Evolutionary conservation across 64 coral and sea anemone genomes (phyloP).

Genomic region (Catalaphyllia jardinei): DNA sequence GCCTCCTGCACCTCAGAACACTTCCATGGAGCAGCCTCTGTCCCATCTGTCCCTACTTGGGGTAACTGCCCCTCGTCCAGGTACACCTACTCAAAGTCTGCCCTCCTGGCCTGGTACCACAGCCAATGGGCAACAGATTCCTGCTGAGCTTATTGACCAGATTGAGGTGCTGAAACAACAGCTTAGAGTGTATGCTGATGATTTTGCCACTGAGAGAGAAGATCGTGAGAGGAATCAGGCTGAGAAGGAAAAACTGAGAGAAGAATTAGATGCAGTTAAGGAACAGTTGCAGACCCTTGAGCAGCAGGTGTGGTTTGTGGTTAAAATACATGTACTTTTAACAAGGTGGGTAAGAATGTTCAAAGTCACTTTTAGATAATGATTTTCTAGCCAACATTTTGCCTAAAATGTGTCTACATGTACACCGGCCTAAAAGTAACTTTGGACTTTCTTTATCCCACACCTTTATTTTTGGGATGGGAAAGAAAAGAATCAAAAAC

Average conservation of each 20-base stretch:
- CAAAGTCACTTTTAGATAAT: too few species aligned
- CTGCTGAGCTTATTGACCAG: constrained; percentile 67
- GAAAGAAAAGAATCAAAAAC: too few species aligned
- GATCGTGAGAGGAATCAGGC: constrained; percentile 90
- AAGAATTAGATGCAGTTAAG: constrained; percentile 66
- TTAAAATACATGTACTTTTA: too few species aligned
- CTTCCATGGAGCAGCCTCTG: not conserved
- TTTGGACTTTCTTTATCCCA: too few species aligned
- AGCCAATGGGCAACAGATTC: not conserved
- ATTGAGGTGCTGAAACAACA: constrained; percentile 96
- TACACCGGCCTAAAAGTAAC: too few species aligned
- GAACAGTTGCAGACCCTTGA: constrained; percentile 65
- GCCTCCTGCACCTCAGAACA: not conserved
- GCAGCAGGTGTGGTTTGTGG: constrained; percentile 61
- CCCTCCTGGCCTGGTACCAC: not conserved
- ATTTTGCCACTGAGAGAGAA: constrained; percentile 75
- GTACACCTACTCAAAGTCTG: not conserved
- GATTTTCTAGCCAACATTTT: too few species aligned
- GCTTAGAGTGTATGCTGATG: constrained; percentile 88
- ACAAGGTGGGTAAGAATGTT: too few species aligned
- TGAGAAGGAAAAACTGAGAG: constrained; percentile 76
- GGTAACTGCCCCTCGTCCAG: not conserved
- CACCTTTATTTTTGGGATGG: too few species aligned
- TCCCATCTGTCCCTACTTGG: not conserved
- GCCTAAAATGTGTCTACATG: too few species aligned